Conservation (phyloP, 53 echinoderm and acorn worm species). For the Echinarachnius parma region DNA sequence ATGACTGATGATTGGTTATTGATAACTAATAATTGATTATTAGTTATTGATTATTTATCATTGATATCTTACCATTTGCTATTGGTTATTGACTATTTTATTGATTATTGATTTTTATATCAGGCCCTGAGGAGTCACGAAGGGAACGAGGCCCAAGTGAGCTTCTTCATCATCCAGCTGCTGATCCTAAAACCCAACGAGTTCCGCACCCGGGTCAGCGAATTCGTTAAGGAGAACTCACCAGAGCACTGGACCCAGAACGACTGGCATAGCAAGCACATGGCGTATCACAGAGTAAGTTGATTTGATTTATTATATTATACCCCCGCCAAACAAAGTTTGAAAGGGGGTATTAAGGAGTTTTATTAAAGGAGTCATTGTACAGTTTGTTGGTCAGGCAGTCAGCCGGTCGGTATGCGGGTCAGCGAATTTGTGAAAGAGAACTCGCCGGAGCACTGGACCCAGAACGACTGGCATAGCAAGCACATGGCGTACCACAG, state of each 20-base stretch:
- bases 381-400: too few relatives aligned
- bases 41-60: too few relatives aligned
- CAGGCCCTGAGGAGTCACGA: constrained; percentile 92
- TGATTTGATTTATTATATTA: too few relatives aligned
- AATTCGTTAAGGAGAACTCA: constrained; percentile 88
- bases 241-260: constrained; percentile 93
- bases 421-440: constrained; percentile 57
- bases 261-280: constrained; percentile 91
- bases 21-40: too few relatives aligned
- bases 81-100: too few relatives aligned
- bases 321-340: too few relatives aligned
- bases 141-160: constrained; percentile 94
- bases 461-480: constrained; percentile 87
- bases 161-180: constrained; percentile 97
- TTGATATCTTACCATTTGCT: too few relatives aligned
- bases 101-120: not conserved
- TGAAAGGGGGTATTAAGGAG: too few relatives aligned
- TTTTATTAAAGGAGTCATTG: too few relatives aligned
- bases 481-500: constrained; percentile 88
- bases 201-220: constrained; percentile 84
- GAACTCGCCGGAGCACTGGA: not conserved
- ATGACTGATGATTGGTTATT: too few relatives aligned
- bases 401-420: constrained; percentile 77
- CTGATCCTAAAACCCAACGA: constrained; percentile 88
- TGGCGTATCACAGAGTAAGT: constrained; percentile 86